Evolutionary conservation across 2,113 vertebrate species (phyloP).

Genomic region (Telmatochromis sp.): DNA sequence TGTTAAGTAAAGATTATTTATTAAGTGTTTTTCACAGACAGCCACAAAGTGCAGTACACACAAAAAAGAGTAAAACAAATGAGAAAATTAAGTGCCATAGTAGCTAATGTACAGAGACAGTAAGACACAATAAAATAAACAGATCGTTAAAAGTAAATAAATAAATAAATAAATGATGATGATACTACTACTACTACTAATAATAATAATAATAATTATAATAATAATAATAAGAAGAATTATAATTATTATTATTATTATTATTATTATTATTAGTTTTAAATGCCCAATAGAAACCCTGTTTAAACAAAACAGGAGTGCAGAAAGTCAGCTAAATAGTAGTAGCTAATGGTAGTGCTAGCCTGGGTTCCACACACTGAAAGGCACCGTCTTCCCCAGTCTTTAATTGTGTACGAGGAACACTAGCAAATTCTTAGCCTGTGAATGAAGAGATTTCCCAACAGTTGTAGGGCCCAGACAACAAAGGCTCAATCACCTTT

Average conservation of each 20-base stretch:
- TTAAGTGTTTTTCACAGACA: not conserved
- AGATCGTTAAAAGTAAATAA: not conserved
- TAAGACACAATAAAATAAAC: not conserved
- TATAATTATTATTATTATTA: not conserved
- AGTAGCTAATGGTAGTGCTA: not conserved
- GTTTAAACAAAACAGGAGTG: not conserved
- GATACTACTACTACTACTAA: fast-evolving
- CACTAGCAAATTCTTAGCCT: not conserved
- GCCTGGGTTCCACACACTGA: not conserved
- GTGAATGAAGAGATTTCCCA: not conserved
- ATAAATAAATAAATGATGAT: not conserved
- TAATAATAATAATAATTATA: fast-evolving
- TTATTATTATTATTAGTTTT: not conserved
- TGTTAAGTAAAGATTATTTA: not conserved
- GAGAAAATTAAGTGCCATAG: not conserved
- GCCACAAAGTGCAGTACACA: not conserved
- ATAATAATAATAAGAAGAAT: fast-evolving
- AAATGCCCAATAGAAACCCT: not conserved
- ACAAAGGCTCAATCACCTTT: not conserved
- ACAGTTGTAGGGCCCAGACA: not conserved
- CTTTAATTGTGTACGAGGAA: not conserved
- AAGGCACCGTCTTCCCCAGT: not conserved
- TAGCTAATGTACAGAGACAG: not conserved
- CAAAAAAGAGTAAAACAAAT: not conserved
- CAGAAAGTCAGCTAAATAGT: not conserved